phyloP scores from a whole-genome alignment of 2,888 invertebrate genomes.

The Plemyria rubiginata region DNA sequence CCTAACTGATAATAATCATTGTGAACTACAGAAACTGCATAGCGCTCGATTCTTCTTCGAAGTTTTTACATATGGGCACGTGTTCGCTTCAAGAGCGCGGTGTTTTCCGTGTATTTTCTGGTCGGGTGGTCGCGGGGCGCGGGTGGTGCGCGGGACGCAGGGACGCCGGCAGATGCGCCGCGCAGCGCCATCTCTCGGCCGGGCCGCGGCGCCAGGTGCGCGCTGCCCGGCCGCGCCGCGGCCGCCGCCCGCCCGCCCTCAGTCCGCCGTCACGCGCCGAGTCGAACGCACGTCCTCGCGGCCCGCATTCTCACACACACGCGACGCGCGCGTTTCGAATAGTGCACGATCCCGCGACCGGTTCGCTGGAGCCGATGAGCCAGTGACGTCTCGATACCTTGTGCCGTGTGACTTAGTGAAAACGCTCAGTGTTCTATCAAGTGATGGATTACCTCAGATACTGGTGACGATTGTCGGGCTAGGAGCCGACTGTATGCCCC shows the following conservation, averaged over 20 bases:
- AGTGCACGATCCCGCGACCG: conserved; percentile 80
- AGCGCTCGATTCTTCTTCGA: conserved; percentile 61
- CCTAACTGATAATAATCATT: too few species aligned
- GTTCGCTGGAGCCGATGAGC: conserved; percentile 78
- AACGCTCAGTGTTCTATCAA: conserved; percentile 79
- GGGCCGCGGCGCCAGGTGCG: conserved; percentile 70
- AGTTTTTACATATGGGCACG: conserved; percentile 78
- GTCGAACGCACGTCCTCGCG: conserved; percentile 69
- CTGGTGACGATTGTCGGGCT: conserved; percentile 74
- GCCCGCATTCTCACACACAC: conserved; percentile 67
- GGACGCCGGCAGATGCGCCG: conserved; percentile 78
- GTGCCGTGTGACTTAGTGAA: conserved; percentile 83
- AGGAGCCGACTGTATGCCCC: conserved; percentile 76
- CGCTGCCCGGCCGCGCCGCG: conserved; percentile 76
- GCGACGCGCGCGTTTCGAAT: conserved; percentile 82
- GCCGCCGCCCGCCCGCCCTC: conserved; percentile 79
- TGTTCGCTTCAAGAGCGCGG: conserved; percentile 72
- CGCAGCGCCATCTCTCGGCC: conserved; percentile 81
- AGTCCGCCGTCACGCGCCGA: conserved; percentile 82
- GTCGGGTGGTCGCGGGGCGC: conserved; percentile 60
- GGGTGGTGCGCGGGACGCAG: conserved; percentile 54
- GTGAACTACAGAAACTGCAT: conserved; percentile 63
- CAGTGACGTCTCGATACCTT: conserved; percentile 77
- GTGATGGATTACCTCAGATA: conserved; percentile 82
- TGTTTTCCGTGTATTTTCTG: conserved; percentile 82